Conservation (phyloP, 2,797 vertebrate genomes). For the Enteromius mattozi region DNA sequence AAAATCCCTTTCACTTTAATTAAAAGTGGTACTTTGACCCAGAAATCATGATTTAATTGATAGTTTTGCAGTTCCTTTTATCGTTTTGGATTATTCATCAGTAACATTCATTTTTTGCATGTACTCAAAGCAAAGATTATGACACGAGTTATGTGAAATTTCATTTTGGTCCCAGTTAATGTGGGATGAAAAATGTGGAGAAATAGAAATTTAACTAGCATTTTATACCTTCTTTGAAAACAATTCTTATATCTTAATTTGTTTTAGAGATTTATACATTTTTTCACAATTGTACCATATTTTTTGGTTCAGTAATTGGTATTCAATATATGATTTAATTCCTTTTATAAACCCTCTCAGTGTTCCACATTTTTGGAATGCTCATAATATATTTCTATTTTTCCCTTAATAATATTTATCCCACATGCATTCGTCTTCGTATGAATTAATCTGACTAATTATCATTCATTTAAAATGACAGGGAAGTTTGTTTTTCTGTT, state of each 20-base stretch:
- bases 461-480: constrained; percentile 75
- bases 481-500: constrained; percentile 44
- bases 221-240: neutral
- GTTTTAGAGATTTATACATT: neutral
- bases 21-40: constrained; percentile 36
- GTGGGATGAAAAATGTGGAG: constrained; percentile 23
- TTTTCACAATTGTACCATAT: neutral
- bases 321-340: neutral
- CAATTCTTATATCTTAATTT: neutral
- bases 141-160: constrained; percentile 9
- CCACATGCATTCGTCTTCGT: constrained; percentile 61
- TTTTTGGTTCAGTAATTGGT: neutral
- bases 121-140: constrained; percentile 14
- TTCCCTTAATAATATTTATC: constrained; percentile 58
- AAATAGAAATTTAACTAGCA: constrained; percentile 11
- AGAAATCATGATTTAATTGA: constrained; percentile 43
- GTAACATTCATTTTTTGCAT: constrained; percentile 5
- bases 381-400: constrained; percentile 49
- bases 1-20: neutral
- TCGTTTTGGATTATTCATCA: constrained; percentile 16
- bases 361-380: constrained; percentile 39
- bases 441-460: constrained; percentile 76
- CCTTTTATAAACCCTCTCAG: neutral
- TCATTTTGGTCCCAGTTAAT: neutral
- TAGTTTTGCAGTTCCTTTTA: constrained; percentile 3